Conservation (phyloP, 2,113 vertebrate genomes). For the Setophaga coronata region DNA sequence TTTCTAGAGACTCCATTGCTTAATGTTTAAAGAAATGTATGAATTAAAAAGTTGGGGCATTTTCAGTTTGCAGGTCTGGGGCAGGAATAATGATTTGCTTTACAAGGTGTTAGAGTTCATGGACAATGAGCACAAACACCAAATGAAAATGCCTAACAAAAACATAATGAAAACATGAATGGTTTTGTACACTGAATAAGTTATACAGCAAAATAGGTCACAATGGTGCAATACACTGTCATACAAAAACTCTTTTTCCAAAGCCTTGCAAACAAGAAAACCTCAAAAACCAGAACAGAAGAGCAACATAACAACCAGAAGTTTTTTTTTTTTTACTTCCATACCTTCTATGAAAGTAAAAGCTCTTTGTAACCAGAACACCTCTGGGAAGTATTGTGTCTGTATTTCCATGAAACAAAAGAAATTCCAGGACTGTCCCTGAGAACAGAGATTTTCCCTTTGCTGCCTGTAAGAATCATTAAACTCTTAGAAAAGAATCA, state of each 20-base stretch:
- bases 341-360: neutral
- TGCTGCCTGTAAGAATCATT: neutral
- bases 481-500: neutral
- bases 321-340: neutral
- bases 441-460: neutral
- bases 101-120: slow-evolving; percentile 48
- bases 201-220: neutral
- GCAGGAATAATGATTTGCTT: slow-evolving; percentile 33
- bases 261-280: neutral
- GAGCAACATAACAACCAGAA: neutral
- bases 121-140: slow-evolving; percentile 20
- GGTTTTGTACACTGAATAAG: neutral
- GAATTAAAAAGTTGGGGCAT: slow-evolving; percentile 2
- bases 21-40: neutral
- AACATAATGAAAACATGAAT: neutral
- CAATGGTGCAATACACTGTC: neutral
- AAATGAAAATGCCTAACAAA: slow-evolving; percentile 30
- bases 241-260: neutral
- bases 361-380: neutral
- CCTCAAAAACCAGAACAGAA: neutral
- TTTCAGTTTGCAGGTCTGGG: slow-evolving; percentile 14
- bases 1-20: neutral
- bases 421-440: neutral
- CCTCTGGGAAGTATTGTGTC: neutral
- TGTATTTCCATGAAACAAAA: neutral